phyloP scores from a whole-genome alignment of 2,113 vertebrate genomes.

The Engraulis encrasicolus region DNA sequence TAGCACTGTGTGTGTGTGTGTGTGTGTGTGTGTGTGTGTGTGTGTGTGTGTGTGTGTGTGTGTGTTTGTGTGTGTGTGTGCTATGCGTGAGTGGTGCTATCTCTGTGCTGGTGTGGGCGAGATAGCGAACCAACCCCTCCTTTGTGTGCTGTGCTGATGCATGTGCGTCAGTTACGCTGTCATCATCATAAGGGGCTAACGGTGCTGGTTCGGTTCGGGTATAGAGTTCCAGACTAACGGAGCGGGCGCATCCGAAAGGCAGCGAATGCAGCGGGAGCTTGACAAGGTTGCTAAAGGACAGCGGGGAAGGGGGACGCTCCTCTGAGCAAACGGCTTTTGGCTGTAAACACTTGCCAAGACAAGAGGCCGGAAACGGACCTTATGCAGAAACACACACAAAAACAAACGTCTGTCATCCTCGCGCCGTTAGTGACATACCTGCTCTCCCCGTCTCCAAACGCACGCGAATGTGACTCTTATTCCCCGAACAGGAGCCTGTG shows the following conservation, averaged over 20 bases:
- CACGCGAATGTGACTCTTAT: conserved; percentile 52
- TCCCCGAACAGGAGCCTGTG: conserved; percentile 54
- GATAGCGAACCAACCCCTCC: conserved; percentile 21
- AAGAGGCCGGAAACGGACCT: conserved; percentile 47
- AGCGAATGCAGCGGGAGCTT: conserved; percentile 30
- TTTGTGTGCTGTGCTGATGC: not conserved
- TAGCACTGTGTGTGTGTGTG: too few relatives aligned
- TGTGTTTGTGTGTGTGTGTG: too few relatives aligned
- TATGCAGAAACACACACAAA: conserved; percentile 27
- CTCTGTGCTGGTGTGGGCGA: not conserved
- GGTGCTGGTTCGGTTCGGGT: not conserved
- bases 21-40: too few relatives aligned
- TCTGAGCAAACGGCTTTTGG: not conserved
- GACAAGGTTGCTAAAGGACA: conserved; percentile 55
- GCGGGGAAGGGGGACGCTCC: not conserved
- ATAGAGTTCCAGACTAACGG: not conserved
- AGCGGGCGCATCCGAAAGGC: not conserved
- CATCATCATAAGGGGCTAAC: not conserved
- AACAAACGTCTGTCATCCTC: not conserved
- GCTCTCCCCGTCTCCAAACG: conserved; percentile 46
- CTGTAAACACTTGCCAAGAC: conserved; percentile 40
- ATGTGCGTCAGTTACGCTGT: not conserved
- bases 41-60: too few relatives aligned
- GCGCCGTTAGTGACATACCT: conserved; percentile 65
- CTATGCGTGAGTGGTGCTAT: not conserved